Percentiles rank a stretch among this genome's conserved stretches.
Evolutionary conservation across 2,888 invertebrate genomes (phyloP).

Genomic region (Lasioglossum pauxillum): DNA sequence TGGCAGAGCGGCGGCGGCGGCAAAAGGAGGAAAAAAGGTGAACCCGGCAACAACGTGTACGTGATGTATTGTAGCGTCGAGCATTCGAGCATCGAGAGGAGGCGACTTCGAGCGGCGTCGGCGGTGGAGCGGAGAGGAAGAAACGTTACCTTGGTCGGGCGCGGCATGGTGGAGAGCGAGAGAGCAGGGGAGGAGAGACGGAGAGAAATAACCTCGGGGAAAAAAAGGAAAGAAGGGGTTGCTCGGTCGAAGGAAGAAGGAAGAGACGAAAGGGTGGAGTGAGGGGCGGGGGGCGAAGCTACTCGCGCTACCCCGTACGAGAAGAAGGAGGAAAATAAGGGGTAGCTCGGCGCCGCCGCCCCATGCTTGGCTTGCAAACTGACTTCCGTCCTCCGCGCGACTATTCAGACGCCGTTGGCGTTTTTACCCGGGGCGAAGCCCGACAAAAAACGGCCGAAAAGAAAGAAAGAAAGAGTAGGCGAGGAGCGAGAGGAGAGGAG

Average conservation of each 20-base stretch:
- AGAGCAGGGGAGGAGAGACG: not conserved
- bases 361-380: slow-evolving; percentile 84
- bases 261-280: slow-evolving; percentile 38
- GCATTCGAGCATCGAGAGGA: slow-evolving; percentile 75
- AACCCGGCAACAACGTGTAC: slow-evolving; percentile 73
- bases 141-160: slow-evolving; percentile 39
- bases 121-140: slow-evolving; percentile 51
- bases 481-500: not conserved
- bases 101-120: slow-evolving; percentile 39
- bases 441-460: slow-evolving; percentile 50
- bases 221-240: slow-evolving; percentile 55
- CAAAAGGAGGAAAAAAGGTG: slow-evolving; percentile 56
- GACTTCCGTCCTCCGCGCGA: slow-evolving; percentile 83
- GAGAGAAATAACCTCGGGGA: not conserved
- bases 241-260: slow-evolving; percentile 59
- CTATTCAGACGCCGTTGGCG: slow-evolving; percentile 82
- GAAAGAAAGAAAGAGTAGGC: slow-evolving; percentile 64
- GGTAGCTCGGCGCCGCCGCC: slow-evolving; percentile 82
- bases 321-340: slow-evolving; percentile 81
- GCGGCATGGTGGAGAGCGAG: not conserved
- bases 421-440: slow-evolving; percentile 74
- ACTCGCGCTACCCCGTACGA: slow-evolving; percentile 65
- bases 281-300: slow-evolving; percentile 61
- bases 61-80: slow-evolving; percentile 81
- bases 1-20: not conserved